Percentiles rank a stretch among this genome's conserved stretches.
These are phyloP conservation scores for Baronia brevicornis DNA, from an alignment of 2,888 invertebrate genomes.

Conservation along the genomic window DNA sequence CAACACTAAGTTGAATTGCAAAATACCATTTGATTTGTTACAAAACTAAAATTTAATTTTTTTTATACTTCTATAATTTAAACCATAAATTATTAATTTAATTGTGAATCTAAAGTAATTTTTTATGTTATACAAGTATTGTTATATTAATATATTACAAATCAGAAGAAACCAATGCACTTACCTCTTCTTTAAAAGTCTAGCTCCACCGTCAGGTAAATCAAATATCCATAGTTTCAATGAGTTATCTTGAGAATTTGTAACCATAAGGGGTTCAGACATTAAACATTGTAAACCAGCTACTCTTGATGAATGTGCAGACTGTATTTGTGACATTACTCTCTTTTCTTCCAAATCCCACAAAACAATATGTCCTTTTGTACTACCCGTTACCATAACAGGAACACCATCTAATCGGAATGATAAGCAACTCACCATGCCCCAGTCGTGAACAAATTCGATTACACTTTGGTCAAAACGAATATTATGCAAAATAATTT, in stretches of 20 bases:
- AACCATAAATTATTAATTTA: too few relatives aligned
- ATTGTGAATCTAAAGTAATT: too few relatives aligned
- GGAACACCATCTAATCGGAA: conserved; percentile 92
- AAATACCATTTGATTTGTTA: too few relatives aligned
- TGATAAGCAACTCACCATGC: conserved; percentile 86
- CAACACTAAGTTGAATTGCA: too few relatives aligned
- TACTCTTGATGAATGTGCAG: conserved; percentile 85
- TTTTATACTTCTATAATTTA: too few relatives aligned
- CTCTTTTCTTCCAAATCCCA: conserved; percentile 93
- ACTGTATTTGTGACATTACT: conserved; percentile 85
- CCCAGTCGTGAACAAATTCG: conserved; percentile 94
- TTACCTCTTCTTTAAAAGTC: conserved; percentile 83
- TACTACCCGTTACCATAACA: conserved; percentile 89
- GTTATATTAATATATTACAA: neutral
- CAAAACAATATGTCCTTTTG: conserved; percentile 89
- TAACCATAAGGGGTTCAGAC: conserved; percentile 91
- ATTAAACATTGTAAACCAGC: conserved; percentile 89
- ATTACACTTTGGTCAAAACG: conserved; percentile 88
- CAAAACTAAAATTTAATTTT: too few relatives aligned
- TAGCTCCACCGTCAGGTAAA: conserved; percentile 91
- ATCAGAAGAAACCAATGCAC: neutral
- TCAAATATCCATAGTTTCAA: conserved; percentile 95
- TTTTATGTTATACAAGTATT: too few relatives aligned
- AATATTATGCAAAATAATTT: conserved; percentile 90
- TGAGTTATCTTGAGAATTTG: conserved; percentile 95